These are phyloP conservation scores for Corythaeola cristata DNA, from an alignment of 2,113 vertebrate genomes.

Conservation along the genomic window DNA sequence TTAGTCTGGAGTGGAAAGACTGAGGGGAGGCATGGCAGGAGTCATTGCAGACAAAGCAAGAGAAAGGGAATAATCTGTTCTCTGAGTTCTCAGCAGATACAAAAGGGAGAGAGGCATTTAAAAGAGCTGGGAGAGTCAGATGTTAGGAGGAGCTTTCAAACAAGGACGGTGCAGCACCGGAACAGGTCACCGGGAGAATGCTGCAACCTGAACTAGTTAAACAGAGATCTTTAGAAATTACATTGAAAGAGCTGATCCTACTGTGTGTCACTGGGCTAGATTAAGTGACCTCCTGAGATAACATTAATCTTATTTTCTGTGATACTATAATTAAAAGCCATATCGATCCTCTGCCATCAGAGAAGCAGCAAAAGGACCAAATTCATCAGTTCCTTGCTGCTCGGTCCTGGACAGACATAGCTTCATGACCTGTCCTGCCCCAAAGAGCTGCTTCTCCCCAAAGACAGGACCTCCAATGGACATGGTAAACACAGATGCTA, in stretches of 20 bases:
- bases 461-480: background rate
- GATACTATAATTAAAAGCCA: background rate
- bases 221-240: background rate
- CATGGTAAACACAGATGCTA: fast-evolving
- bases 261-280: background rate
- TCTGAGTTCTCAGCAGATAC: fast-evolving
- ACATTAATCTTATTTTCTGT: background rate
- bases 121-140: background rate
- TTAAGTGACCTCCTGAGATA: background rate
- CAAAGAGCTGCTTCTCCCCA: background rate
- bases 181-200: background rate
- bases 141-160: background rate
- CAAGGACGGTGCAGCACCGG: background rate
- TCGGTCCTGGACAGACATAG: background rate
- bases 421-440: background rate
- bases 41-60: background rate
- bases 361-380: background rate
- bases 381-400: background rate
- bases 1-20: background rate
- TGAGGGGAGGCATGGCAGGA: background rate
- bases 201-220: background rate
- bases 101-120: background rate
- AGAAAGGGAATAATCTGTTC: background rate
- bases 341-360: background rate
- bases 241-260: background rate